Evolutionary conservation across 1,140 invertebrate species (phyloP).

Genomic region (Papilio xuthus): DNA sequence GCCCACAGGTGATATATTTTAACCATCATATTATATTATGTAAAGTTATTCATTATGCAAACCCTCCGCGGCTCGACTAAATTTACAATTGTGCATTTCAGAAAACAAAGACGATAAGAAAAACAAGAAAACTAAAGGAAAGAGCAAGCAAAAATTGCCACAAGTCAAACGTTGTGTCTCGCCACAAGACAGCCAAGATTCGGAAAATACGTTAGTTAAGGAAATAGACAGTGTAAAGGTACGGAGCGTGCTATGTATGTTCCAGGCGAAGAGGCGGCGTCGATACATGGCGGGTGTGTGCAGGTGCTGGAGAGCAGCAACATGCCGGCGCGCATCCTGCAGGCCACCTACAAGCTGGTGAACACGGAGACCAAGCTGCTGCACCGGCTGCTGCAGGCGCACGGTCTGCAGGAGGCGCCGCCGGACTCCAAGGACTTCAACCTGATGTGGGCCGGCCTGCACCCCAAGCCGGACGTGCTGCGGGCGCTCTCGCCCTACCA

Average conservation of each 20-base stretch:
- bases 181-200: slow-evolving; percentile 70
- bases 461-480: slow-evolving; percentile 94
- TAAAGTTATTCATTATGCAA: too few species aligned
- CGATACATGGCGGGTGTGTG: slow-evolving; percentile 24
- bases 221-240: slow-evolving; percentile 75
- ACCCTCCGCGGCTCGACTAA: neutral
- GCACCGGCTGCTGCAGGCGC: slow-evolving; percentile 87
- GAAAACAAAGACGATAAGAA: slow-evolving; percentile 70
- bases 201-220: slow-evolving; percentile 70
- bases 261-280: neutral
- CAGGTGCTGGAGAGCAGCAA: slow-evolving; percentile 71
- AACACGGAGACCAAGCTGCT: slow-evolving; percentile 91
- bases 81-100: slow-evolving; percentile 38
- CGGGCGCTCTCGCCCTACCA: slow-evolving; percentile 91
- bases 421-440: slow-evolving; percentile 89
- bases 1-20: slow-evolving; percentile 51
- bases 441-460: slow-evolving; percentile 94
- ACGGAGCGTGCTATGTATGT: neutral
- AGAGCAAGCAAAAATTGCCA: slow-evolving; percentile 60
- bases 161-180: slow-evolving; percentile 51
- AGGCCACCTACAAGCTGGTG: slow-evolving; percentile 90
- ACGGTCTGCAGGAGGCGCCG: slow-evolving; percentile 87
- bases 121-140: slow-evolving; percentile 64
- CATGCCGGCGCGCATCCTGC: slow-evolving; percentile 87
- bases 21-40: too few species aligned